phyloP scores from a whole-genome alignment of 2,113 vertebrate species.

The Cyprinodon variegatus region DNA sequence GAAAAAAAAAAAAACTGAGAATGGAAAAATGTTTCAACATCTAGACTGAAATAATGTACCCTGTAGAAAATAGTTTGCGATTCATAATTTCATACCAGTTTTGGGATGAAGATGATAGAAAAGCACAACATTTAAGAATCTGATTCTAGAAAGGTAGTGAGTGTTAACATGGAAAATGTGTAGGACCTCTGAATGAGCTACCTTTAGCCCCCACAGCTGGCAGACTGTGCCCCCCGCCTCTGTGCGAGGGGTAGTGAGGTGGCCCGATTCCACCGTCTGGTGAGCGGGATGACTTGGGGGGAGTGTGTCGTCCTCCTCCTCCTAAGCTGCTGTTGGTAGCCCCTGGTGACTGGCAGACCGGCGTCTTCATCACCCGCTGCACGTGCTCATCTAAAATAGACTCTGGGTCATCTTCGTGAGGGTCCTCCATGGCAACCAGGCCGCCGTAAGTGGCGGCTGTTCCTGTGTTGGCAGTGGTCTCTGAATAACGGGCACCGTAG shows the following conservation, averaged over 20 bases:
- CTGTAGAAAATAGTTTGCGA: too few species aligned
- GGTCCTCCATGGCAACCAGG: constrained; percentile 84
- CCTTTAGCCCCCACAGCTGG: constrained; percentile 70
- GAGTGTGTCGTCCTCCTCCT: constrained; percentile 83
- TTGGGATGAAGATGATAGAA: too few species aligned
- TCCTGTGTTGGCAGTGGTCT: constrained; percentile 77
- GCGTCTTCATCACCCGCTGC: constrained; percentile 92
- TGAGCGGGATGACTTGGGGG: constrained; percentile 85
- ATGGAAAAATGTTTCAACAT: too few species aligned
- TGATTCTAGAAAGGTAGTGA: too few species aligned
- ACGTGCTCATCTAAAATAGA: constrained; percentile 93
- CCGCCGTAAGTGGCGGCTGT: constrained; percentile 74
- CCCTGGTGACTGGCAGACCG: constrained; percentile 91
- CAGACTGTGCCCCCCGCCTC: constrained; percentile 61
- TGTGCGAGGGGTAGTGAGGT: constrained; percentile 73
- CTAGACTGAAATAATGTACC: too few species aligned
- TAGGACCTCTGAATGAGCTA: constrained; percentile 11
- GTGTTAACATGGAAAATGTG: neutral
- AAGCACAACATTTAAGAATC: too few species aligned
- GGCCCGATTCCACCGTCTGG: constrained; percentile 82
- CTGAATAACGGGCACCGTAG: constrained; percentile 86
- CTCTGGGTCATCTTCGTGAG: constrained; percentile 90
- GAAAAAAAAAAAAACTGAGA: too few species aligned
- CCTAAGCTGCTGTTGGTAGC: constrained; percentile 77
- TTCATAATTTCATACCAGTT: too few species aligned